Conservation (phyloP, 1,140 invertebrate species). For the Coenobita brevimanus region DNA sequence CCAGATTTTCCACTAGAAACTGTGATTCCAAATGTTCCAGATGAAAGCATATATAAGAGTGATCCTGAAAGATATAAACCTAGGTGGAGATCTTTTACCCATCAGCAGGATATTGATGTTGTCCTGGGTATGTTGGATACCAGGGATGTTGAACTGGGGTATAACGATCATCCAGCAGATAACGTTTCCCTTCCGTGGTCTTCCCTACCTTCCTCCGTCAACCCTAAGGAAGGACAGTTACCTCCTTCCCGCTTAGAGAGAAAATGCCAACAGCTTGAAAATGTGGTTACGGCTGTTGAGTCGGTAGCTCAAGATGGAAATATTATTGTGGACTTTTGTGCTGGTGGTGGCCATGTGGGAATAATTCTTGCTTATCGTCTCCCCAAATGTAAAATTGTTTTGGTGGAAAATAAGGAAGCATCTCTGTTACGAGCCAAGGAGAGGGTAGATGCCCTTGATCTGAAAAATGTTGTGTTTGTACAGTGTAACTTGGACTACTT, state of each 20-base stretch:
- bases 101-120: slow-evolving; percentile 72
- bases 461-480: slow-evolving; percentile 86
- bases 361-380: slow-evolving; percentile 87
- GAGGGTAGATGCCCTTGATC: slow-evolving; percentile 80
- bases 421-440: slow-evolving; percentile 84
- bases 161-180: slow-evolving; percentile 19
- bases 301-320: slow-evolving; percentile 72
- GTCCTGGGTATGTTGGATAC: slow-evolving; percentile 28
- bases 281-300: slow-evolving; percentile 84
- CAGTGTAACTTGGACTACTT: slow-evolving; percentile 84
- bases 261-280: slow-evolving; percentile 93
- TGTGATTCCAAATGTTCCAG: slow-evolving; percentile 73
- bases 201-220: slow-evolving; percentile 81
- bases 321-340: slow-evolving; percentile 94
- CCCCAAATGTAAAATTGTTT: slow-evolving; percentile 78
- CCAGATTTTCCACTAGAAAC: slow-evolving; percentile 2
- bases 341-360: slow-evolving; percentile 93
- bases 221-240: slow-evolving; percentile 85
- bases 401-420: slow-evolving; percentile 95
- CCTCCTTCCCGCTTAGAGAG: slow-evolving; percentile 82
- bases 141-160: slow-evolving; percentile 28
- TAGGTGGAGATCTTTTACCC: slow-evolving; percentile 82
- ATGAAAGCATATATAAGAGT: slow-evolving; percentile 85
- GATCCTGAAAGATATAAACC: slow-evolving; percentile 85
- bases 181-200: slow-evolving; percentile 76